A percentile compares a stretch with the other conserved stretches of the same genome.
Conservation (phyloP, 2,888 invertebrate genomes). For the Pelosia muscerda region DNA sequence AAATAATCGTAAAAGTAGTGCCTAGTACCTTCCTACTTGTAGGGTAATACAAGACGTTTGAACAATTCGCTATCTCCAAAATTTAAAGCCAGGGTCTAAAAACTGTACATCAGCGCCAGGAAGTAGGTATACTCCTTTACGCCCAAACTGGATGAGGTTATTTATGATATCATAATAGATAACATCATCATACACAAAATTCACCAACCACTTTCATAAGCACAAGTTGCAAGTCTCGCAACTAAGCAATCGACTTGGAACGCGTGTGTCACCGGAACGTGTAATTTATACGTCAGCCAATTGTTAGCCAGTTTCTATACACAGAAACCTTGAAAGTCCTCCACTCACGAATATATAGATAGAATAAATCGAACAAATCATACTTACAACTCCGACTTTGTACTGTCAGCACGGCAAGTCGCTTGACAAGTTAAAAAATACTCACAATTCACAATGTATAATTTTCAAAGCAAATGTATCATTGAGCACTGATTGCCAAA, state of each 20-base stretch:
- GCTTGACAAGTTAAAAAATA: neutral
- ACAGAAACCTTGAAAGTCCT: constrained; percentile 42
- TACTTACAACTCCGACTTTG: constrained; percentile 31
- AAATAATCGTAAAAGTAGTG: too few species aligned
- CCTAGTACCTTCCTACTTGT: too few species aligned
- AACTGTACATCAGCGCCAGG: too few species aligned
- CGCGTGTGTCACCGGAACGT: constrained; percentile 49
- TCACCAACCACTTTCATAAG: constrained; percentile 28
- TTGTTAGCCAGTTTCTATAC: constrained; percentile 41
- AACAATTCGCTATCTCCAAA: too few species aligned
- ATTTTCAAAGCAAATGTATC: too few species aligned
- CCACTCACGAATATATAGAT: constrained; percentile 43
- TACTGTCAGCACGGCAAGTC: neutral
- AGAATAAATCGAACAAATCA: constrained; percentile 41
- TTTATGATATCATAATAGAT: neutral
- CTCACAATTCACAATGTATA: too few species aligned
- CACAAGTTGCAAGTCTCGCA: constrained; percentile 24
- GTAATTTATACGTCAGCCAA: constrained; percentile 53
- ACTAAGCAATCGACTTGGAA: constrained; percentile 33
- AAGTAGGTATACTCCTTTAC: neutral
- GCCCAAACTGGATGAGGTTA: neutral
- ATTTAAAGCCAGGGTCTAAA: too few species aligned
- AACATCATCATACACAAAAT: neutral
- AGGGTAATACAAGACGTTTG: too few species aligned
- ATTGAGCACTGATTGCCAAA: too few species aligned